Conservation (phyloP, 2,113 vertebrate genomes). For the Cnemophilus loriae region DNA sequence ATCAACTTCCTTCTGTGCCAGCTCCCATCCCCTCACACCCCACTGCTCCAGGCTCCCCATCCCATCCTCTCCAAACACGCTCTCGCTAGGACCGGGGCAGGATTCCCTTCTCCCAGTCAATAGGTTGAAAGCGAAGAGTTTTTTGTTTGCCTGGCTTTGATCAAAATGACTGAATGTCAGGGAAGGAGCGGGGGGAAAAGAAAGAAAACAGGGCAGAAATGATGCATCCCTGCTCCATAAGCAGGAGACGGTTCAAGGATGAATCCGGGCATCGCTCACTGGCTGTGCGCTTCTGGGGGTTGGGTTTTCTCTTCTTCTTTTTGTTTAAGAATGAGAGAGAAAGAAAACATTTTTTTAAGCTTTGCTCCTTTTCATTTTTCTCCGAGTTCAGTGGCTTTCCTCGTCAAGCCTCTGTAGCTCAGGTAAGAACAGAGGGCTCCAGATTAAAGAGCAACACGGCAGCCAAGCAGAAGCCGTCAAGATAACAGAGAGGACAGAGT, state of each 20-base stretch:
- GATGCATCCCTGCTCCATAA: background rate
- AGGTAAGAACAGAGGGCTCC: conserved; percentile 50
- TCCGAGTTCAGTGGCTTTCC: background rate
- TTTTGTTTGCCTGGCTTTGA: conserved; percentile 12
- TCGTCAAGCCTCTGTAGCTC: conserved; percentile 29
- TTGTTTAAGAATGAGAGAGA: background rate
- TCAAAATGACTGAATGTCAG: background rate
- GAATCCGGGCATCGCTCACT: background rate
- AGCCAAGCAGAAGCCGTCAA: background rate
- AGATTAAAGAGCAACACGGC: conserved; percentile 33
- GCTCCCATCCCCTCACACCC: background rate
- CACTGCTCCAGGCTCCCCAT: background rate
- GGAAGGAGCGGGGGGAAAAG: accelerated
- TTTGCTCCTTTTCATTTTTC: conserved; percentile 31
- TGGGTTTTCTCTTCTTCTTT: background rate
- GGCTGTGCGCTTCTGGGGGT: background rate
- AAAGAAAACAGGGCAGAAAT: background rate
- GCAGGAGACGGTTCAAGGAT: conserved; percentile 29
- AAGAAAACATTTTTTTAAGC: conserved; percentile 31
- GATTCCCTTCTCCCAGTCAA: background rate
- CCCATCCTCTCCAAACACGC: background rate
- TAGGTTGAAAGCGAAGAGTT: background rate
- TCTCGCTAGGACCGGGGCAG: background rate
- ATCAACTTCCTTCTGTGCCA: background rate
- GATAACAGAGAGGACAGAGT: background rate